Evolutionary conservation across 2,888 invertebrate species (phyloP).

Genomic region (Watsonalla cultraria): DNA sequence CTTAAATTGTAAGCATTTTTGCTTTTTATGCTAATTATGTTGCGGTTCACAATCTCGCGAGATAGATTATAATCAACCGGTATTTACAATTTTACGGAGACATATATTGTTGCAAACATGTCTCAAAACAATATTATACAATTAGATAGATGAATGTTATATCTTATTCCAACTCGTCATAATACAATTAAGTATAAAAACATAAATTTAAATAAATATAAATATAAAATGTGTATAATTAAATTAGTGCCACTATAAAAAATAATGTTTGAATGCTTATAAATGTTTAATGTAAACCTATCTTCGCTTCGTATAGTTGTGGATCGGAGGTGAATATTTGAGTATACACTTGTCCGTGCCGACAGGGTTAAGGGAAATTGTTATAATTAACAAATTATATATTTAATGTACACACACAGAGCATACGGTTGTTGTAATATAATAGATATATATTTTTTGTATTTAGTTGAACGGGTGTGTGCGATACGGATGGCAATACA

Average conservation of each 20-base stretch:
- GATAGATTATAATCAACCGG: no score
- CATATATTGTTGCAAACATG: no score
- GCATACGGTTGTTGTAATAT: conserved; percentile 49
- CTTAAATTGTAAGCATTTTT: no score
- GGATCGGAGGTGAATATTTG: conserved; percentile 22
- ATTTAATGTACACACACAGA: conserved; percentile 24
- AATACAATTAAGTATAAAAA: conserved; percentile 17
- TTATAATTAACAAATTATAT: conserved; percentile 24
- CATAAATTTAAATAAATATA: conserved; percentile 20
- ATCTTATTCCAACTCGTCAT: conserved; percentile 21
- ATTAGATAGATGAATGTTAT: not conserved
- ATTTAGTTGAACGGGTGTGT: conserved; percentile 41
- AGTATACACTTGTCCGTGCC: conserved; percentile 34
- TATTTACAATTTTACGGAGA: no score
- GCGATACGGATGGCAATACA: conserved; percentile 5
- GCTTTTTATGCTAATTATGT: no score
- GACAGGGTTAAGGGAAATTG: conserved; percentile 32
- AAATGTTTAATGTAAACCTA: conserved; percentile 17
- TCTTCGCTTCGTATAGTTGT: conserved; percentile 39
- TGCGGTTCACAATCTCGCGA: no score
- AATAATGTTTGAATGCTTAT: conserved; percentile 16
- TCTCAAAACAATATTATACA: no score
- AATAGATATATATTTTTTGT: conserved; percentile 59
- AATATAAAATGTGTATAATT: conserved; percentile 10
- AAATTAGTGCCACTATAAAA: conserved; percentile 24